Conservation (phyloP, 2,113 vertebrate species). For the Lycaon pictus region DNA sequence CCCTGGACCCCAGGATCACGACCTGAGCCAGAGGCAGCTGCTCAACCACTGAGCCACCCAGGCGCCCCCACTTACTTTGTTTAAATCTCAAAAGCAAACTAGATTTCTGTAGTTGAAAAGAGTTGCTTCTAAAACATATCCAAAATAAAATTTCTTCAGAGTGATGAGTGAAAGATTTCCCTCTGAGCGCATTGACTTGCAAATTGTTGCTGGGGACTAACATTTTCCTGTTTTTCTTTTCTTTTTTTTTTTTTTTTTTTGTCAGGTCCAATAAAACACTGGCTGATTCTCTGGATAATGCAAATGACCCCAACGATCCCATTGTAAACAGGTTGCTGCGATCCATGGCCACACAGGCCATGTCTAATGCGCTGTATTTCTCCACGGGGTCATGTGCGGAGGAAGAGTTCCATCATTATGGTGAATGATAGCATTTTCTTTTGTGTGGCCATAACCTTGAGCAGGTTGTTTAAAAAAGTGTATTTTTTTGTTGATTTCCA, state of each 20-base stretch:
- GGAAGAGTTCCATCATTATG: conserved; percentile 95
- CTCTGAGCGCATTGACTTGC: not conserved
- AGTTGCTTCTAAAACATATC: not conserved
- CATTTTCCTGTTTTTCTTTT: too few species aligned
- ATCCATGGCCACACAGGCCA: conserved; percentile 96
- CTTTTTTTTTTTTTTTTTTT: not conserved
- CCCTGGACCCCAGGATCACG: too few species aligned
- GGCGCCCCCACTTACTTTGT: not conserved
- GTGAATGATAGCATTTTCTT: conserved; percentile 71
- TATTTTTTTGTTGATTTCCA: not conserved
- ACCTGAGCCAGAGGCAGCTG: too few species aligned
- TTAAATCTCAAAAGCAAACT: conserved; percentile 58
- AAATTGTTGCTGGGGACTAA: not conserved
- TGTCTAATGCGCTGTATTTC: conserved; percentile 97
- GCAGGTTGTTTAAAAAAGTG: not conserved
- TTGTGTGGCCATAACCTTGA: not conserved
- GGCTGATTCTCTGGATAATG: conserved; percentile 94
- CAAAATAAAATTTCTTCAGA: not conserved
- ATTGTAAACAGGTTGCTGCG: conserved; percentile 93
- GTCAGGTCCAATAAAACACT: conserved; percentile 95
- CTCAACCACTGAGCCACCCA: too few species aligned
- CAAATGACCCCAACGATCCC: conserved; percentile 91
- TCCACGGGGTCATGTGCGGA: conserved; percentile 91
- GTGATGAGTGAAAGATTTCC: not conserved
- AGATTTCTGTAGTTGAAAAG: not conserved